These are phyloP conservation scores for Typhlichthys subterraneus DNA, from an alignment of 2,797 vertebrate genomes.

Conservation along the genomic window DNA sequence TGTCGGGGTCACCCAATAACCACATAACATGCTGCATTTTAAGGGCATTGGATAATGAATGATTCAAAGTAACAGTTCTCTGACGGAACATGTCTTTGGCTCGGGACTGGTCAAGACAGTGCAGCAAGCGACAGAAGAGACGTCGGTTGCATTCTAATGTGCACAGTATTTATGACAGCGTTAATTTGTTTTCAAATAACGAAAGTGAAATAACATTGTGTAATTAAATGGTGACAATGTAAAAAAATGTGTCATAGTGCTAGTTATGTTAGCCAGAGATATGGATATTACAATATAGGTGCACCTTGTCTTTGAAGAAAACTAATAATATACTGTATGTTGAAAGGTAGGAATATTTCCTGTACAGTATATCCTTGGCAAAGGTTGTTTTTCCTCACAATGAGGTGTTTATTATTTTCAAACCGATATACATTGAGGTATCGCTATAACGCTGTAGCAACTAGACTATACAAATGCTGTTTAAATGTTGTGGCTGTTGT, in stretches of 20 bases:
- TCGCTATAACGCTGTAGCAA: constrained; percentile 20
- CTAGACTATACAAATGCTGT: constrained; percentile 32
- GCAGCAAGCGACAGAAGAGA: constrained; percentile 16
- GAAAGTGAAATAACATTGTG: constrained; percentile 16
- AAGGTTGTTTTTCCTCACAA: constrained; percentile 80
- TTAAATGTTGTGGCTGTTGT: constrained; percentile 38
- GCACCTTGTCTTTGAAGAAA: constrained; percentile 49
- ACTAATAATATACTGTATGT: constrained; percentile 63
- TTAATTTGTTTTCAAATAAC: background rate
- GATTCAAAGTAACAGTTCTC: constrained; percentile 74
- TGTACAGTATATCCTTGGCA: constrained; percentile 68
- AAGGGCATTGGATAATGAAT: constrained; percentile 68
- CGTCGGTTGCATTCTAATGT: constrained; percentile 30
- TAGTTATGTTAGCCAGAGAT: constrained; percentile 57
- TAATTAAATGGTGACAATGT: constrained; percentile 26
- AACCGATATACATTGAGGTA: constrained; percentile 60
- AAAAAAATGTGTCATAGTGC: constrained; percentile 50
- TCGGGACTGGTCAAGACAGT: constrained; percentile 1
- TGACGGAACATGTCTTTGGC: constrained; percentile 47
- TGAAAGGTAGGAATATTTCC: constrained; percentile 64
- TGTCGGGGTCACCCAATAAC: constrained; percentile 62
- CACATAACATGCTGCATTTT: constrained; percentile 63
- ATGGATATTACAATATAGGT: constrained; percentile 31
- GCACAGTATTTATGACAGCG: constrained; percentile 11
- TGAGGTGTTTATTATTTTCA: constrained; percentile 79